Base-by-base conservation (phyloP, 2,888 invertebrate species). In the Geotrupes spiniger region DNA sequence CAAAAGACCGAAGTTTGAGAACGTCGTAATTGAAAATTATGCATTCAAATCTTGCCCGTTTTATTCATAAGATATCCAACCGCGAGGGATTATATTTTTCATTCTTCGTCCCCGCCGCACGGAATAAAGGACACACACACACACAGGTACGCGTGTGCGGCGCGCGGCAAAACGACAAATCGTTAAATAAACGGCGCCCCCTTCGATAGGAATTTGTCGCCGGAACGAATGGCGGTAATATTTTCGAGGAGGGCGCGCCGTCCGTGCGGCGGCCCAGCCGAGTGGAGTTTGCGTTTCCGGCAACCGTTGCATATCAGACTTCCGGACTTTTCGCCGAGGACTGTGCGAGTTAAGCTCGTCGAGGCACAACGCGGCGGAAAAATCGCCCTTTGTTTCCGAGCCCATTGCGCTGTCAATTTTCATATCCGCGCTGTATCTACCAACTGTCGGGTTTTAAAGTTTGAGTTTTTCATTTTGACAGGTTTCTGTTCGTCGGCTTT, bases 1-100 rank as follows among this genome's bases (percentile, higher is more conserved):
- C 53, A 51, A 51, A 54, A 54, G 50, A 51, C 49, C 54, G 38
- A 36, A 49, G 42, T 42, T 42, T 9, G 47, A 40, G 36, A 51
- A 48, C 53, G 44, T 47, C 46, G 56, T 63, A 63, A 63, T 62
- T 61, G 61, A 63, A 63, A 63, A 63, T 63, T 63, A 63, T 63
- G 55, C 53, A 63, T 63, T 63, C 63, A 62, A 62, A 63, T 61
- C 57, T 56, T 54, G 53, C 58, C 49, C 49, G 59, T 62, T 63
- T 62, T 61, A 63, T 63, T 63, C 63, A 62, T 63, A 62, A 62
- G 62, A 59, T 54, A 55, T 60, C 57, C 54, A 52, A 46, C 47
- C 56, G 46, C 45, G 49, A 39, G 40, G 51, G 54, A 59, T 58
- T 58, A 60, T 60, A 60, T 59, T 61, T 63, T 60, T 58, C 58